Evolutionary conservation across 1,140 invertebrate species (phyloP).

Genomic region (Phortica variegata): DNA sequence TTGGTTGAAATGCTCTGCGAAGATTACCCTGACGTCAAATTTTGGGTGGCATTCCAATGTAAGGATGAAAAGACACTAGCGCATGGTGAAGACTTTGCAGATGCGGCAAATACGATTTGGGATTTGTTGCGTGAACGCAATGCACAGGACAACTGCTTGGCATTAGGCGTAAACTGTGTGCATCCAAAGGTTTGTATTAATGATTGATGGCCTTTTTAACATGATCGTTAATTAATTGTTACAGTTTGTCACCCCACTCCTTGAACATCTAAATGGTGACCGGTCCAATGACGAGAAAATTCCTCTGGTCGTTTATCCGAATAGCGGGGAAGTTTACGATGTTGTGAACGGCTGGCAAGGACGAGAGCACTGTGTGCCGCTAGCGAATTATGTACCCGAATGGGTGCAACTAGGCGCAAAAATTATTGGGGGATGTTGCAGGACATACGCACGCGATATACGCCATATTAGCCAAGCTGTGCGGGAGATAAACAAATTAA

Average conservation of each 20-base stretch:
- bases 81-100: slow-evolving; percentile 73
- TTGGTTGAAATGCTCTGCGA: slow-evolving; percentile 73
- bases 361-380: slow-evolving; percentile 59
- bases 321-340: slow-evolving; percentile 68
- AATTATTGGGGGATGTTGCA: slow-evolving; percentile 79
- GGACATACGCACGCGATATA: slow-evolving; percentile 69
- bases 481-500: slow-evolving; percentile 27
- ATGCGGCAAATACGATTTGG: slow-evolving; percentile 56
- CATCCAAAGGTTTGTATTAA: slow-evolving; percentile 59
- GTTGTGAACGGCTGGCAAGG: slow-evolving; percentile 63
- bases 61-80: slow-evolving; percentile 68
- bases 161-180: slow-evolving; percentile 86
- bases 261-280: slow-evolving; percentile 59
- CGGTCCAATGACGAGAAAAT: slow-evolving; percentile 34
- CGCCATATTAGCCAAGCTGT: slow-evolving; percentile 58
- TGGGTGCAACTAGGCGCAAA: slow-evolving; percentile 72
- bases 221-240: background rate
- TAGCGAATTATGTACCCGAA: slow-evolving; percentile 64
- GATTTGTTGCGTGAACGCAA: slow-evolving; percentile 65
- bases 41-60: slow-evolving; percentile 69
- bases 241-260: slow-evolving; percentile 60
- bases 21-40: slow-evolving; percentile 74
- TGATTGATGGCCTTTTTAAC: too few relatives aligned
- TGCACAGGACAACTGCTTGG: slow-evolving; percentile 70
- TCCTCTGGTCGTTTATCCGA: slow-evolving; percentile 72